Percentiles rank a stretch among this genome's conserved stretches.
Evolutionary conservation across 2,888 invertebrate species (phyloP).

Genomic region (Xylota sylvarum): DNA sequence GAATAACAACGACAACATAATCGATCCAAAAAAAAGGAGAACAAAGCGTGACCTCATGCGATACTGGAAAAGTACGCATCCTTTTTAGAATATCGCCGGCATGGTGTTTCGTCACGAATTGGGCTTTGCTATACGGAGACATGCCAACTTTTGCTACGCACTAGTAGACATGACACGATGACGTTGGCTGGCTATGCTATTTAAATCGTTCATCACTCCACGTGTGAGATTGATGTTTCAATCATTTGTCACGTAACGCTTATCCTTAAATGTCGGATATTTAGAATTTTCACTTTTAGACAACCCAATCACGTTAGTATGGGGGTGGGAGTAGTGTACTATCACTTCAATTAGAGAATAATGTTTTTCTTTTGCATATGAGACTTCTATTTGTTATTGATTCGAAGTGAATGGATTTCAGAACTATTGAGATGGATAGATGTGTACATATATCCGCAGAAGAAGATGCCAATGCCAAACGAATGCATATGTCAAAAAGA

Average conservation of each 20-base stretch:
- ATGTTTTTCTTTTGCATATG: neutral
- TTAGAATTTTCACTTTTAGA: neutral
- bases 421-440: neutral
- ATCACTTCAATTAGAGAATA: neutral
- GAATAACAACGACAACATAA: constrained; percentile 4
- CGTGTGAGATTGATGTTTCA: constrained; percentile 2
- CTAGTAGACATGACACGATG: neutral
- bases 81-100: neutral
- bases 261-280: neutral
- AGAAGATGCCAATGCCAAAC: too few relatives aligned
- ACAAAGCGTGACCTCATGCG: neutral
- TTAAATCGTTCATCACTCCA: neutral
- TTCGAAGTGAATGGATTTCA: neutral
- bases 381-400: neutral
- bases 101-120: neutral
- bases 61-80: neutral
- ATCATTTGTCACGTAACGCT: neutral
- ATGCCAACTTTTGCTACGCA: neutral
- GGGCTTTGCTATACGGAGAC: neutral
- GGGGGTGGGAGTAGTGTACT: neutral
- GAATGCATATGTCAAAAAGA: neutral
- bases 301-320: neutral
- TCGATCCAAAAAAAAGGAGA: neutral
- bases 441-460: too few relatives aligned
- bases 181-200: neutral